Evolutionary conservation across 2,113 vertebrate species (phyloP), one percentile per base, ranked within the genome.

Genomic region (Strix aluco): DNA sequence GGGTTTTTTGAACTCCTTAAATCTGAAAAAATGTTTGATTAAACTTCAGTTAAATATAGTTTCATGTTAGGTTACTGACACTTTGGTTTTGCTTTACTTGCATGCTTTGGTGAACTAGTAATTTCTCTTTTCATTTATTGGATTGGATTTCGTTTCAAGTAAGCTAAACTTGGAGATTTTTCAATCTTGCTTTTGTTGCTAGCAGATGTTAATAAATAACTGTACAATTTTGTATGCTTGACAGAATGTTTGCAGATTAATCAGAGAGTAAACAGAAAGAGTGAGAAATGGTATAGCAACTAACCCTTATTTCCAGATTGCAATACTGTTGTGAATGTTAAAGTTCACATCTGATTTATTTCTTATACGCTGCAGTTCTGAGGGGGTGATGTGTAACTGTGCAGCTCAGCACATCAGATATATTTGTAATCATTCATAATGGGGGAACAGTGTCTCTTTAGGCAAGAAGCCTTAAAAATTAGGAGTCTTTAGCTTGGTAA

Each of bases 191-290:
- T 87, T 95, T 90, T 83, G 44, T 55, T 71, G 66, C 73, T 80
- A 77, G 47, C 54, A 13, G 6, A 30, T 88, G 95, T 97, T 98
- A 98, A 97, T 97, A 95, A 96, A 81, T 95, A 97, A 97, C 79
- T 82, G 29, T 44, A 58, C 47, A 80, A 69, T 67, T 96, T 94
- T 81, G 29, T 95, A 51, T 86, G 52, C 61, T 86, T 95, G 71
- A 95, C 44, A 79, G n/a, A 47, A 82, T 86, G 52, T 92, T 86
- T 92, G n/a, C 29, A 81, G 90, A 40, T 90, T 86, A 90, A 81
- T 80, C 26, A 1, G 47, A 85, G 40, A 42, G 18, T 38, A 81
- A 81, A 47, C 12, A 75, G 54, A 52, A 63, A 66, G 20, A 77
- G 6, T 19, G 52, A 94, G 57, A 88, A 82, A 84, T 84, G 63